Evolutionary conservation across 2,113 vertebrate genomes (phyloP), one percentile per base, ranked within the genome.

Genomic region (Bubo blakistoni): DNA sequence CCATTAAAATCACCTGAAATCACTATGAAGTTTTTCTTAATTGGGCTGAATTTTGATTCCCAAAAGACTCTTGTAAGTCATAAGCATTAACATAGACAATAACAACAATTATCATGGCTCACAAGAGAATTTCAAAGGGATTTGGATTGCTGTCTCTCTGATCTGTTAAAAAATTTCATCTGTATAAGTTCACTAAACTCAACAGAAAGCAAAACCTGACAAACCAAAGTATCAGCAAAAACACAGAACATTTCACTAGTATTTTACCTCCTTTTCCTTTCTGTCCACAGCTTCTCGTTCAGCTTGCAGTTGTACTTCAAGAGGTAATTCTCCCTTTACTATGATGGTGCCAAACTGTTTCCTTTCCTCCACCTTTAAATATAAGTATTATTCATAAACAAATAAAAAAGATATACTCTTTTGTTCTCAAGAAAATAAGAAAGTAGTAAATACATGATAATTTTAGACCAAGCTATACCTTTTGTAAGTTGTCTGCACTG

Each of bases 221-320:
- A 72, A 93, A 47, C 9, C 11, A 92, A 77, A 80, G 36, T 7
- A 7, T 15, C 44, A 93, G 19, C 1, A 2, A 16, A 69, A 95
- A 72, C 4, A 42, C 3, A 13, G 30, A 85, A 73, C n/a, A 44
- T 52, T 47, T 78, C 54, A 96, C 27, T 86, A 38, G 55, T 46
- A 71, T 65, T 94, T 96, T 98, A 99, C 99, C 99, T 99, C 99
- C 80, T 99, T 99, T 96, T 99, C 99, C 92, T 99, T 99, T 96
- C 99, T 98, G 97, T 99, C 99, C 97, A 99, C 98, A 91, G 99
- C 99, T 92, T 99, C 99, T 97, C 99, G 98, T 94, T 99, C 99
- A 5, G 98, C 99, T 94, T 99, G 99, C 52, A 99, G 92, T 52
- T 99, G 99, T 82, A 98, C 97, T 98, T 99, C 99, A 92, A 99